Evolutionary conservation across 2,797 vertebrate species (phyloP).

Genomic region (Protosalanx chinensis): DNA sequence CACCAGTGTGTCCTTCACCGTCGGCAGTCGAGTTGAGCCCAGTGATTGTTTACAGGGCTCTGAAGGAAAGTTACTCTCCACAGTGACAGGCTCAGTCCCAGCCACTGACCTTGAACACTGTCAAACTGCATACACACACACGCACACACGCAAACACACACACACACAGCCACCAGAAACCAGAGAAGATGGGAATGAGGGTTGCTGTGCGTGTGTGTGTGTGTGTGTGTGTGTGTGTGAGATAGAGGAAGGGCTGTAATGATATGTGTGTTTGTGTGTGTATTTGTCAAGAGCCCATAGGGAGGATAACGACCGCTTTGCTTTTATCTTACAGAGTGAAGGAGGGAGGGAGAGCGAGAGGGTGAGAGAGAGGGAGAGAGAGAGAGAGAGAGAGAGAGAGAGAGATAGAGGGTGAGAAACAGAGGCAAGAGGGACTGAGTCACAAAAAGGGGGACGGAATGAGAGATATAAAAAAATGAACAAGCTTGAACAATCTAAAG

Average conservation of each 20-base stretch:
- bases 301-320: background rate
- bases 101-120: conserved; percentile 11
- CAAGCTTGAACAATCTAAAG: no score
- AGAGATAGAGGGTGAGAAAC: background rate
- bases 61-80: conserved; percentile 1
- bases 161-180: background rate
- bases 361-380: background rate
- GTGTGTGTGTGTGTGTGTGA: background rate
- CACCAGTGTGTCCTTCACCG: background rate
- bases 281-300: background rate
- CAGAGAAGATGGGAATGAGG: background rate
- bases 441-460: background rate
- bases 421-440: background rate
- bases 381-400: conserved; percentile 2
- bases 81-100: background rate
- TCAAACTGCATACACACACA: background rate
- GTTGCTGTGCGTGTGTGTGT: background rate
- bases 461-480: background rate
- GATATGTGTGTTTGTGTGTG: no score
- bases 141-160: no score
- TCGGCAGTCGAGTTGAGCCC: background rate
- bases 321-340: background rate
- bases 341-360: background rate
- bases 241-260: no score
- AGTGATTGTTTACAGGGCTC: conserved; percentile 1